Evolutionary conservation across 2,113 vertebrate species (phyloP).

Genomic region (Coreoperca whiteheadi): DNA sequence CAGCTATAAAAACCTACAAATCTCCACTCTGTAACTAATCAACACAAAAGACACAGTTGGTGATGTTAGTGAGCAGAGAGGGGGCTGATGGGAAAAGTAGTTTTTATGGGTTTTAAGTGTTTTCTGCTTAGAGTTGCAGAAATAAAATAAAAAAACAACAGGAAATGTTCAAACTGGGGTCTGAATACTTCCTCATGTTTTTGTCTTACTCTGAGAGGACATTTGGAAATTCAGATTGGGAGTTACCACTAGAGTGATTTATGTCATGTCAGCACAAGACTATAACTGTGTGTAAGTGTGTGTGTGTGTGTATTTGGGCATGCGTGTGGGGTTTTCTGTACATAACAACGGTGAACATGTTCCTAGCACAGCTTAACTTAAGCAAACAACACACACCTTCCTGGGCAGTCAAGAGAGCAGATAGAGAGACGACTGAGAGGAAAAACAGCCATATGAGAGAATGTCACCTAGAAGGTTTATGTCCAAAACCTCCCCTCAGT

Average conservation of each 20-base stretch:
- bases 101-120: constrained; percentile 6
- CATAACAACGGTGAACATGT: constrained; percentile 71
- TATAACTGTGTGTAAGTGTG: constrained; percentile 31
- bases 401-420: constrained; percentile 78
- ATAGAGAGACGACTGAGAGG: constrained; percentile 43
- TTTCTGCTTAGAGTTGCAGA: constrained; percentile 67
- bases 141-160: constrained; percentile 22
- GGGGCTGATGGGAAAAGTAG: constrained; percentile 60
- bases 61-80: constrained; percentile 1
- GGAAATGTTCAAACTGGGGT: constrained; percentile 35
- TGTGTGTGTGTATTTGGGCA: constrained; percentile 9
- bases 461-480: constrained; percentile 46
- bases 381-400: constrained; percentile 81
- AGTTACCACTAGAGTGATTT: constrained; percentile 42
- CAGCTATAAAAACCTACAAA: background rate
- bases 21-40: background rate
- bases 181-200: constrained; percentile 63
- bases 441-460: constrained; percentile 36
- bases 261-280: constrained; percentile 71
- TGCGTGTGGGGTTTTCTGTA: constrained; percentile 44
- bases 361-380: constrained; percentile 69
- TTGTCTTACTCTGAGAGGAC: constrained; percentile 42
- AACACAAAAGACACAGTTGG: background rate
- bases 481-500: constrained; percentile 29
- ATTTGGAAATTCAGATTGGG: constrained; percentile 52